Conservation (phyloP, 2,113 vertebrate genomes). For the Corythornis madagascariensis region DNA sequence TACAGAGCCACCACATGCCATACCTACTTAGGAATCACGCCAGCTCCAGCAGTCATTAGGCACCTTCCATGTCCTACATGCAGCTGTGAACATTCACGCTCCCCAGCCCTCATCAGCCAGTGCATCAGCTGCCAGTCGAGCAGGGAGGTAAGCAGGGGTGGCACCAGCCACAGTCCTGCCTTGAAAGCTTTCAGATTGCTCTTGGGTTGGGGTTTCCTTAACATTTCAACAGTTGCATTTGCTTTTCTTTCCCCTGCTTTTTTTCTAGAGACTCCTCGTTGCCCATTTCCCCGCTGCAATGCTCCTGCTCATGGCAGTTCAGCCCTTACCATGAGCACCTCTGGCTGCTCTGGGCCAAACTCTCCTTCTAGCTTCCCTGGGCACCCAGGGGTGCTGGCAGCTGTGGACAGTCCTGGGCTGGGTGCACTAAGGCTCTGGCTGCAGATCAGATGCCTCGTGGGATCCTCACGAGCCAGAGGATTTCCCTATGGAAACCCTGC, state of each 20-base stretch:
- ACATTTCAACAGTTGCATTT: not conserved
- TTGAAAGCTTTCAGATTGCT: not conserved
- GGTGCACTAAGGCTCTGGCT: no score
- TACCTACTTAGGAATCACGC: slow-evolving; percentile 38
- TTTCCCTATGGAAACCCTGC: not conserved
- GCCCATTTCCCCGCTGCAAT: accelerated
- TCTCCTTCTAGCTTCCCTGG: not conserved
- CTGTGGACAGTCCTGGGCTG: not conserved
- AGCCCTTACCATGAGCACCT: not conserved
- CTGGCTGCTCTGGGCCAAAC: not conserved
- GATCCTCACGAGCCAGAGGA: not conserved
- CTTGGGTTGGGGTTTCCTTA: not conserved
- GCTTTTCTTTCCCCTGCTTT: not conserved
- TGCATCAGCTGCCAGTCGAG: not conserved
- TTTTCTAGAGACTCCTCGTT: not conserved
- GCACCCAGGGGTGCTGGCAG: not conserved
- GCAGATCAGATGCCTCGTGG: not conserved
- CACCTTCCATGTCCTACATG: slow-evolving; percentile 20
- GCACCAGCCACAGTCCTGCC: not conserved
- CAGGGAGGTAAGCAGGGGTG: not conserved
- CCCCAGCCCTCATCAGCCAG: not conserved
- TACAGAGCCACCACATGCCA: slow-evolving; percentile 38
- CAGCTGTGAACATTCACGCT: not conserved
- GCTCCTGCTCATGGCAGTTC: not conserved
- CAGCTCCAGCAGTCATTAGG: slow-evolving; percentile 56